These are phyloP conservation scores for Hyles lineata DNA, from an alignment of 2,888 invertebrate genomes.

Conservation along the genomic window DNA sequence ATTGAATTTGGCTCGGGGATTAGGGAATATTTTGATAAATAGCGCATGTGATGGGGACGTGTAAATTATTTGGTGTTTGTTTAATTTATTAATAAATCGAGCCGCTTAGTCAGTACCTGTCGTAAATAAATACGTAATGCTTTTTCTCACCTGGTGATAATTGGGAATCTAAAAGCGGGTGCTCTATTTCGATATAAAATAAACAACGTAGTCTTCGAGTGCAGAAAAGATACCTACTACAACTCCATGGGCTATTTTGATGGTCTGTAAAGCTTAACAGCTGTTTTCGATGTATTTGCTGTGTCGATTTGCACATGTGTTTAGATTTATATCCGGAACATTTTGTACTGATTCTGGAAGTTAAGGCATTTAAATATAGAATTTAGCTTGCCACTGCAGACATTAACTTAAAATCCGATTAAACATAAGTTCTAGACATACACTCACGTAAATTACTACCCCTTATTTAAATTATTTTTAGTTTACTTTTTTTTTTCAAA, in stretches of 20 bases:
- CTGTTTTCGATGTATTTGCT: not conserved
- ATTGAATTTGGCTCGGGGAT: slow-evolving; percentile 15
- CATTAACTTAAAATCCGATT: too few species aligned
- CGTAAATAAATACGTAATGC: slow-evolving; percentile 40
- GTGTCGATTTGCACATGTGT: not conserved
- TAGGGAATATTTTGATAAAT: slow-evolving; percentile 21
- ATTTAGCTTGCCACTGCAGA: too few species aligned
- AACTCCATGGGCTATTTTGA: not conserved
- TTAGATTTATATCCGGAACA: not conserved
- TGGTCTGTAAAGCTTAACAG: not conserved
- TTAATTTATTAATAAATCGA: slow-evolving; percentile 17
- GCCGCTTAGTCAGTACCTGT: slow-evolving; percentile 9
- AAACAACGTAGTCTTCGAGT: not conserved
- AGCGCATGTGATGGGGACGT: not conserved
- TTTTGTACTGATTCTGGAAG: not conserved
- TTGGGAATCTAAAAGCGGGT: not conserved
- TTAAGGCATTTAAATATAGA: not conserved
- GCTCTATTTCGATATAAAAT: slow-evolving; percentile 17
- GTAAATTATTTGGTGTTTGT: not conserved
- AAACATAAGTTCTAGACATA: too few species aligned
- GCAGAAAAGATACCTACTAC: not conserved
- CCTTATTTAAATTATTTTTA: too few species aligned
- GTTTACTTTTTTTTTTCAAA: too few species aligned
- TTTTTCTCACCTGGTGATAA: slow-evolving; percentile 33
- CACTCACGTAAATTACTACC: too few species aligned